Evolutionary conservation across 2,113 vertebrate species (phyloP).

Genomic region (Ifrita kowaldi): DNA sequence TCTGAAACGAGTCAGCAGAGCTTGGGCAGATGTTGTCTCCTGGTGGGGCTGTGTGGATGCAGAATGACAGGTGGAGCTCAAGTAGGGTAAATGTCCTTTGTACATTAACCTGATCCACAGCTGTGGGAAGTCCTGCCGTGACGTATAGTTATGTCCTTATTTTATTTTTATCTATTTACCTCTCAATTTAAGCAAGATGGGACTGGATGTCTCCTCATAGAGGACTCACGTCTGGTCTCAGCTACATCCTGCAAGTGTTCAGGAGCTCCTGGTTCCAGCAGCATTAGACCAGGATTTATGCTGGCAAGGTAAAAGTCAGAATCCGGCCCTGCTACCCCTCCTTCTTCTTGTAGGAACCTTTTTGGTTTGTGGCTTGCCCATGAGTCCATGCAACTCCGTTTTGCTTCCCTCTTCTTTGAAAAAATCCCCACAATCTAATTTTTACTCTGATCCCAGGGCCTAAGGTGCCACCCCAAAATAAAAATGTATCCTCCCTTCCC

Average conservation of each 20-base stretch:
- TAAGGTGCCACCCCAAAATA: conserved; percentile 5
- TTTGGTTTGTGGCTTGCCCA: background rate
- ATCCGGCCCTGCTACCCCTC: background rate
- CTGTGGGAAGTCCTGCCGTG: fast-evolving
- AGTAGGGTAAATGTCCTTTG: background rate
- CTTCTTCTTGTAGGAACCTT: background rate
- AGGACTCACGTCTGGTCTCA: background rate
- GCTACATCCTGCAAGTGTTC: fast-evolving
- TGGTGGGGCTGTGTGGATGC: background rate
- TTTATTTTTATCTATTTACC: background rate
- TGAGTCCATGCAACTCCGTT: background rate
- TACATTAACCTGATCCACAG: background rate
- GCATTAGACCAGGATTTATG: fast-evolving
- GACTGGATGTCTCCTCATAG: background rate
- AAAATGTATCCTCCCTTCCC: background rate
- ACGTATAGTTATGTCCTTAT: background rate
- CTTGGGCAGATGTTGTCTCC: background rate
- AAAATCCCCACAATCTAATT: background rate
- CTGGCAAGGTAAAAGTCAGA: background rate
- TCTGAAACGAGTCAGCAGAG: background rate
- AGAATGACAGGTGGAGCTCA: background rate
- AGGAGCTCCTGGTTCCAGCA: background rate
- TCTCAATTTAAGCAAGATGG: background rate
- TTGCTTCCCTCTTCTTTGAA: background rate
- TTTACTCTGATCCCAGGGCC: background rate